These are phyloP conservation scores for Heliothis peltigera DNA, from an alignment of 2,888 invertebrate genomes.

Conservation along the genomic window DNA sequence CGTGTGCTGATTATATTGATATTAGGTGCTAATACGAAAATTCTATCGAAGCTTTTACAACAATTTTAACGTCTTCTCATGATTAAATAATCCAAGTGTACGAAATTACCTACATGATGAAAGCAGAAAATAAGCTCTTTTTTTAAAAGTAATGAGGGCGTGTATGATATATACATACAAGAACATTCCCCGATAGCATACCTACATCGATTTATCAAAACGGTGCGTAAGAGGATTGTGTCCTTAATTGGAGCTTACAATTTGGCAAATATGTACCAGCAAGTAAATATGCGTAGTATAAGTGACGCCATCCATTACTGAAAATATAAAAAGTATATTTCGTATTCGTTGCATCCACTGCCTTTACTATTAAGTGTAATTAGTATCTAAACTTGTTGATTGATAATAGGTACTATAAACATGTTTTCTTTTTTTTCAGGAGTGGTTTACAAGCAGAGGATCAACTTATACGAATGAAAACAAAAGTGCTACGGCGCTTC, in stretches of 20 bases:
- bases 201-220: slow-evolving; percentile 67
- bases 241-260: slow-evolving; percentile 71
- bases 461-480: slow-evolving; percentile 78
- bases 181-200: slow-evolving; percentile 38
- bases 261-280: slow-evolving; percentile 22
- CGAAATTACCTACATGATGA: slow-evolving; percentile 24
- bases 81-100: slow-evolving; percentile 20
- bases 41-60: not conserved
- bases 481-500: slow-evolving; percentile 79
- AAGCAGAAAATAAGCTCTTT: slow-evolving; percentile 22
- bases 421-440: slow-evolving; percentile 80
- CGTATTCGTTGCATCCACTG: slow-evolving; percentile 48
- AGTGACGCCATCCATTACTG: not conserved
- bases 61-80: slow-evolving; percentile 3
- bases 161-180: slow-evolving; percentile 28
- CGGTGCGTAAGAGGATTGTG: slow-evolving; percentile 69
- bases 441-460: slow-evolving; percentile 82
- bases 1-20: slow-evolving; percentile 29
- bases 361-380: slow-evolving; percentile 14
- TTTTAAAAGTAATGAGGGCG: slow-evolving; percentile 30
- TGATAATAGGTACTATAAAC: slow-evolving; percentile 24
- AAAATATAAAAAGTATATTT: slow-evolving; percentile 12
- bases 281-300: no score
- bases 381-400: not conserved
- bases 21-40: slow-evolving; percentile 8